Evolutionary conservation across 2,888 invertebrate genomes (phyloP).

Genomic region (Tethea ocularis): DNA sequence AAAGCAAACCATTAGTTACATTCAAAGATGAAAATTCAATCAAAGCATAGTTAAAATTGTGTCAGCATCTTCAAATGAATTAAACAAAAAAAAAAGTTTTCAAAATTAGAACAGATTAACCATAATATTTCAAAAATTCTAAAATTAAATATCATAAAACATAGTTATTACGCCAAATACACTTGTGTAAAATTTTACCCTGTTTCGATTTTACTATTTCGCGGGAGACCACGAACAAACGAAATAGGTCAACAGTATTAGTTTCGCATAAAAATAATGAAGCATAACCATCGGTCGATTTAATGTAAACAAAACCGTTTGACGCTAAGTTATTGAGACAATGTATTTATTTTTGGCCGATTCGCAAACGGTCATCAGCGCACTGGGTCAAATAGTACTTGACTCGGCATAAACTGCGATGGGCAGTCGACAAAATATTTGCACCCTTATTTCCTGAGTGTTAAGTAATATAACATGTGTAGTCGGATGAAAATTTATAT

Average conservation of each 20-base stretch:
- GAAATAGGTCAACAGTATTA: constrained; percentile 40
- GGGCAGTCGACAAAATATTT: neutral
- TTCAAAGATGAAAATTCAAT: too few relatives aligned
- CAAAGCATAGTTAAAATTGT: neutral
- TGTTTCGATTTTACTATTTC: constrained; percentile 24
- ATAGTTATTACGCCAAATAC: neutral
- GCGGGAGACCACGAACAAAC: constrained; percentile 31
- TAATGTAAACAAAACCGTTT: constrained; percentile 23
- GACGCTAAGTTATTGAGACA: constrained; percentile 40
- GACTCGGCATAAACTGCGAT: neutral
- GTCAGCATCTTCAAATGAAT: neutral
- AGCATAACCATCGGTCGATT: constrained; percentile 14
- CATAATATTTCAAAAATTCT: neutral
- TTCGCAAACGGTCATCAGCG: constrained; percentile 25
- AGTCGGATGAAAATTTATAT: neutral
- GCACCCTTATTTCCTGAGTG: neutral
- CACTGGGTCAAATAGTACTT: constrained; percentile 21
- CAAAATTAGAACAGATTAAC: neutral
- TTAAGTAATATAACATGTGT: neutral
- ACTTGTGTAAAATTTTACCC: constrained; percentile 9
- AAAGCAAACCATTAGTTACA: neutral
- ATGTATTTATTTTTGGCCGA: constrained; percentile 38
- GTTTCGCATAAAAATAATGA: constrained; percentile 30
- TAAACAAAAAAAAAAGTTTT: neutral
- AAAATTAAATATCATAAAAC: neutral